Conservation (phyloP, 2,888 invertebrate genomes). For the Eilema griseolum region DNA sequence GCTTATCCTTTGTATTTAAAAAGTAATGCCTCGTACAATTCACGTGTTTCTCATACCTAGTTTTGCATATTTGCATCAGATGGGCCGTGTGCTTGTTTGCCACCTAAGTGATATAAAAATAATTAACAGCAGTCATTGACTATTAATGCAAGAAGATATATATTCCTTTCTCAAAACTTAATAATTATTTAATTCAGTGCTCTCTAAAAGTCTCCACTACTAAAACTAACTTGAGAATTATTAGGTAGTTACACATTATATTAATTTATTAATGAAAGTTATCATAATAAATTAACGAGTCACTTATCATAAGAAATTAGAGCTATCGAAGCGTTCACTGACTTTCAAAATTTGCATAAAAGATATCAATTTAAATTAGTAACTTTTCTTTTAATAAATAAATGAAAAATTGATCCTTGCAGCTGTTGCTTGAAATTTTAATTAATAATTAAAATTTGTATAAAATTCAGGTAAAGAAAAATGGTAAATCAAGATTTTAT, state of each 20-base stretch:
- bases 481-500: not conserved
- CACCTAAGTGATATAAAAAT: no score
- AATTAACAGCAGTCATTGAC: not conserved
- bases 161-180: not conserved
- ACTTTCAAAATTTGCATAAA: not conserved
- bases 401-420: not conserved
- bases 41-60: no score
- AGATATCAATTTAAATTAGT: not conserved
- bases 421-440: not conserved
- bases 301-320: constrained; percentile 5
- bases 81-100: no score
- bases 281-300: not conserved
- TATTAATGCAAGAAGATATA: not conserved
- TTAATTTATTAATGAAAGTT: not conserved
- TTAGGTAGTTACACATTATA: not conserved
- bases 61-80: no score
- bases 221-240: not conserved
- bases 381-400: not conserved
- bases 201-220: not conserved
- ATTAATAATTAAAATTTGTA: not conserved
- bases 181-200: not conserved
- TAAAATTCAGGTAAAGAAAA: not conserved
- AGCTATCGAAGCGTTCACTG: not conserved
- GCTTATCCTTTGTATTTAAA: no score
- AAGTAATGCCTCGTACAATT: no score